Evolutionary conservation across 2,113 vertebrate genomes (phyloP), one percentile per base, ranked within the genome.

Genomic region (Syngnathus typhle): DNA sequence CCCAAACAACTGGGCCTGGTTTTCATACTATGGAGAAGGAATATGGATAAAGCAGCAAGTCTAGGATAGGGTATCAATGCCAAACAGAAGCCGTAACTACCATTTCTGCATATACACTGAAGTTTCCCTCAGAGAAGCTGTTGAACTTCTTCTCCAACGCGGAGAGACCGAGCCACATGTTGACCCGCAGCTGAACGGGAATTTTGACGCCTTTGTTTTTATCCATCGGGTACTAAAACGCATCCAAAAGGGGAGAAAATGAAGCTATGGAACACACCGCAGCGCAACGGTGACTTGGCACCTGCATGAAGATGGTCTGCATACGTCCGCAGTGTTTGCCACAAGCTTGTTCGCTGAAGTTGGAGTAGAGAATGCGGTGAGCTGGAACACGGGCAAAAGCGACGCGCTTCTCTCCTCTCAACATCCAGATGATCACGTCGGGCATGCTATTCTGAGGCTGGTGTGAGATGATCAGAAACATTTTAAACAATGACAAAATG

Each of bases 401-500:
- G 63, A 98, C 76, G 44, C 97, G 91, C 64, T 94, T 97, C 85
- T 98, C 95, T 69, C 94, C 95, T 37, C 92, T 90, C 74, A 99
- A 89, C 97, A 99, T 99, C 96, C 96, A 99, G 83, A 99, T 95
- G 69, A 98, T 93, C 41, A 98, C 91, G 72, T 99, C 97, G 47
- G 97, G 97, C 92, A 99, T 93, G 76, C 96, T 98, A 88, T 95
- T 99, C 78, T 99, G 95, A 36, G 97, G 93, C 97, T 98, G 84
- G 23, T 15, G 51, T 54, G 62, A 37, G 27, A 71, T 27, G 4
- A 3, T 16, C n/a, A 15, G 13, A 51, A 12, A 9, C 12, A 27
- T 63, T 54, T 52, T 7, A 15, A 32, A 37, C 36, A 19, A 1
- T 7, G 2, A 43, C 10, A 27, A 27, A 27, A 27, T 27, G 27